Conservation (phyloP, 2,113 vertebrate species). For the Fulmarus glacialis region DNA sequence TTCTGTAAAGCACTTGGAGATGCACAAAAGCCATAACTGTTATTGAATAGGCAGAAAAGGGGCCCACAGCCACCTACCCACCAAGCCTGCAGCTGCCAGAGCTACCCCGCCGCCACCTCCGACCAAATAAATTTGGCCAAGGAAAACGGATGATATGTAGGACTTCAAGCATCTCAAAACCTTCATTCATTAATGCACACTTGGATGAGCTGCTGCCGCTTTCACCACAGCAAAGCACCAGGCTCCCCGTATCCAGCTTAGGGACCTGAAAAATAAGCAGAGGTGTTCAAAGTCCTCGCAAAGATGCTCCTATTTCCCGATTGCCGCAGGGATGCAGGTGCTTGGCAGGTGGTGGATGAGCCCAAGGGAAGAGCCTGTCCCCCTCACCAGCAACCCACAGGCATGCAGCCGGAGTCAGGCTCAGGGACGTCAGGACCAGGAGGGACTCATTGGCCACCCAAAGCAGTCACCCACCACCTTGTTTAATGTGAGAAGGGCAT, state of each 20-base stretch:
- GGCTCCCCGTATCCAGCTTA: not conserved
- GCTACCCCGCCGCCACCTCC: not conserved
- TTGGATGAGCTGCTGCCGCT: not conserved
- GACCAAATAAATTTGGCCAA: not conserved
- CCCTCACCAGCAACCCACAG: not conserved
- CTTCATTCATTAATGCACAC: not conserved
- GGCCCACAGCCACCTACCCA: not conserved
- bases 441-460: not conserved
- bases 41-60: not conserved
- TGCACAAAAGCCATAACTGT: not conserved
- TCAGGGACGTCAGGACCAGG: not conserved
- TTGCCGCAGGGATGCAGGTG: not conserved
- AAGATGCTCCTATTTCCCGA: not conserved
- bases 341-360: rapidly evolving
- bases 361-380: not conserved
- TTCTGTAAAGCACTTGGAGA: not conserved
- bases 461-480: not conserved
- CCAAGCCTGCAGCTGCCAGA: not conserved
- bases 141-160: not conserved
- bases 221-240: not conserved
- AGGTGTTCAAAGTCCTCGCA: not conserved
- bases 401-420: not conserved
- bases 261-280: not conserved
- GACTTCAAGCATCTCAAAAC: not conserved
- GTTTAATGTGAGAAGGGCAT: not conserved